phyloP scores from a whole-genome alignment of 2,888 invertebrate genomes.

The Phengaris arion region DNA sequence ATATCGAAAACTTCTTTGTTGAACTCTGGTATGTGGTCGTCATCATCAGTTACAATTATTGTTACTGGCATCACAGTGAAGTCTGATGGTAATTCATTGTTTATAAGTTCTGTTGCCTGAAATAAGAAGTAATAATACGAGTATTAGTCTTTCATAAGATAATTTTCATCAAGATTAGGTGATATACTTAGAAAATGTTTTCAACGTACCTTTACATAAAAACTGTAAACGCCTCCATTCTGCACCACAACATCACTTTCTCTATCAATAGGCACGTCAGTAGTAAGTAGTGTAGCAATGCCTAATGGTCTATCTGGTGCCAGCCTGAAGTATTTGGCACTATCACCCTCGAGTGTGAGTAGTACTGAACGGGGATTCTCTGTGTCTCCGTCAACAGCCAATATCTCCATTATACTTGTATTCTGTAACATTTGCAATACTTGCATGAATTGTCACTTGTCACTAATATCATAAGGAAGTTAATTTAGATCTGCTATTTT shows the following conservation, averaged over 20 bases:
- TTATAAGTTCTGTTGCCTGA: slow-evolving; percentile 86
- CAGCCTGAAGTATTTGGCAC: slow-evolving; percentile 83
- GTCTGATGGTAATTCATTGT: slow-evolving; percentile 85
- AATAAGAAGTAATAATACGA: slow-evolving; percentile 39
- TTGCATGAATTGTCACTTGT: too few relatives aligned
- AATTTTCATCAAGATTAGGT: too few relatives aligned
- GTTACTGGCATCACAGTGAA: slow-evolving; percentile 84
- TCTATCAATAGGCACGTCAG: slow-evolving; percentile 84
- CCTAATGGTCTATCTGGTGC: slow-evolving; percentile 77
- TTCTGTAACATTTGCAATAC: slow-evolving; percentile 56
- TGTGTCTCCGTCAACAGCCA: slow-evolving; percentile 89
- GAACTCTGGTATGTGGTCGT: slow-evolving; percentile 87
- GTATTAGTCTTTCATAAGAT: too few relatives aligned
- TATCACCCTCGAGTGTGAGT: slow-evolving; percentile 85
- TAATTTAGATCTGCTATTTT: too few relatives aligned
- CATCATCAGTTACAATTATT: slow-evolving; percentile 88
- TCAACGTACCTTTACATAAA: slow-evolving; percentile 78
- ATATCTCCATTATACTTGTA: slow-evolving; percentile 83
- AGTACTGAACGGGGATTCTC: slow-evolving; percentile 84
- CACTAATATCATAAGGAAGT: too few relatives aligned
- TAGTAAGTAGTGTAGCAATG: slow-evolving; percentile 80
- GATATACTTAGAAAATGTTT: too few relatives aligned
- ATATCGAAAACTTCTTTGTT: slow-evolving; percentile 83
- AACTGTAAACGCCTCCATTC: slow-evolving; percentile 88
- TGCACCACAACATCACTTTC: slow-evolving; percentile 86